Percentiles rank a stretch among this genome's conserved stretches.
Evolutionary conservation across 2,888 invertebrate species (phyloP).

Genomic region (Cephus sareptanus): DNA sequence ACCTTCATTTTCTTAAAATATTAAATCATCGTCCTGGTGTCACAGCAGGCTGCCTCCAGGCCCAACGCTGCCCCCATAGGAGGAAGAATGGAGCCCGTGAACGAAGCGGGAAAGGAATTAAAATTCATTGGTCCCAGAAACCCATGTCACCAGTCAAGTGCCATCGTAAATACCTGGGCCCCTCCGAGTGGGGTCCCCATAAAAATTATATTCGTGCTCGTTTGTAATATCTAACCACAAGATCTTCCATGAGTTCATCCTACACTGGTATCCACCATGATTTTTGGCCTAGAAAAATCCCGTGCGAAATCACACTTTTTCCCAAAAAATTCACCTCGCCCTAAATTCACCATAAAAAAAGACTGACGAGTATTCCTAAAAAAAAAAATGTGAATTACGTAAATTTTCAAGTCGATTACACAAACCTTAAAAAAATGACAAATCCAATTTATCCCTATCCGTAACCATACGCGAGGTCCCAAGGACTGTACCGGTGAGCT

Average conservation of each 20-base stretch:
- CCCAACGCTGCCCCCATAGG: conserved; percentile 27
- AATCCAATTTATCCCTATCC: too few relatives aligned
- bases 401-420: too few relatives aligned
- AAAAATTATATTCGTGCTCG: conserved; percentile 55
- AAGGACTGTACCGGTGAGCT: not conserved
- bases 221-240: conserved; percentile 43
- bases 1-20: conserved; percentile 63
- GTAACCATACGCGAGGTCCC: not conserved
- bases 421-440: too few relatives aligned
- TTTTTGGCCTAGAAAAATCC: too few relatives aligned
- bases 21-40: conserved; percentile 65
- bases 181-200: conserved; percentile 43
- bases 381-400: too few relatives aligned
- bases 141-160: conserved; percentile 64
- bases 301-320: too few relatives aligned
- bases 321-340: too few relatives aligned
- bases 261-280: too few relatives aligned
- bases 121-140: conserved; percentile 64
- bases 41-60: conserved; percentile 59
- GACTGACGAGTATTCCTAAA: too few relatives aligned
- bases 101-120: conserved; percentile 53
- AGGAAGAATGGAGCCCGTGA: conserved; percentile 40
- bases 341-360: too few relatives aligned
- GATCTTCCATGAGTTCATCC: conserved; percentile 29
- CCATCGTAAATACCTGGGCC: conserved; percentile 63